Percentiles rank a stretch among this genome's conserved stretches.
Conservation (phyloP, 2,888 invertebrate genomes). For the Aphodius sticticus region DNA sequence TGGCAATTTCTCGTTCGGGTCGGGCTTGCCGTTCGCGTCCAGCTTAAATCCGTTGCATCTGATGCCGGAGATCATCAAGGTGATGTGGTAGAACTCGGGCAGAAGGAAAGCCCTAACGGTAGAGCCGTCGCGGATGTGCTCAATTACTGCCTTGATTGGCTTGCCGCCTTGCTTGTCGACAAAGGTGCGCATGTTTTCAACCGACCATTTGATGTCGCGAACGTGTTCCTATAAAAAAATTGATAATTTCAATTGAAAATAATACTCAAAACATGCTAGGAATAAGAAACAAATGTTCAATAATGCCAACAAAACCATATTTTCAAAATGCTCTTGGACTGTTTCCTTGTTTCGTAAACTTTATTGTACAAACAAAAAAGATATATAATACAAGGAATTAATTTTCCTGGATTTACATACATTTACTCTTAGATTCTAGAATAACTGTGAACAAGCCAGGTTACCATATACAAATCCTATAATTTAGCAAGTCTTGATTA, state of each 20-base stretch:
- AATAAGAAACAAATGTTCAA: too few species aligned
- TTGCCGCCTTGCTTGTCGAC: conserved; percentile 88
- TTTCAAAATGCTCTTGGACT: neutral
- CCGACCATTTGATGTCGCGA: conserved; percentile 86
- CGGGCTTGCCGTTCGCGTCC: conserved; percentile 74
- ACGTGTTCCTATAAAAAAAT: conserved; percentile 69
- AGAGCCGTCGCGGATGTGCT: conserved; percentile 97
- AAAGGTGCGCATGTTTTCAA: conserved; percentile 79
- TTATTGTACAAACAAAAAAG: neutral
- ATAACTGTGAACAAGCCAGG: conserved; percentile 29
- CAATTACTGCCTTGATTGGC: conserved; percentile 92
- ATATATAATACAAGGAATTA: conserved; percentile 7
- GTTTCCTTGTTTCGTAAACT: neutral
- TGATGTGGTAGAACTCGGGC: conserved; percentile 91
- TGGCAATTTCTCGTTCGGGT: conserved; percentile 70
- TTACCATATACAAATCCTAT: neutral
- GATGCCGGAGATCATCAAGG: conserved; percentile 95
- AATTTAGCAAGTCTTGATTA: neutral
- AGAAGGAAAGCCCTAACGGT: conserved; percentile 91
- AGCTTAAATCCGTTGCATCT: conserved; percentile 83
- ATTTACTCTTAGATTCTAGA: conserved; percentile 17
- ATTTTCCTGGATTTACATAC: conserved; percentile 29
- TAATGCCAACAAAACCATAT: too few species aligned
- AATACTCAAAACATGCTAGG: too few species aligned
- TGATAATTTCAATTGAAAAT: neutral